Conservation (phyloP, 2,113 vertebrate species). For the Apteryx mantelli region DNA sequence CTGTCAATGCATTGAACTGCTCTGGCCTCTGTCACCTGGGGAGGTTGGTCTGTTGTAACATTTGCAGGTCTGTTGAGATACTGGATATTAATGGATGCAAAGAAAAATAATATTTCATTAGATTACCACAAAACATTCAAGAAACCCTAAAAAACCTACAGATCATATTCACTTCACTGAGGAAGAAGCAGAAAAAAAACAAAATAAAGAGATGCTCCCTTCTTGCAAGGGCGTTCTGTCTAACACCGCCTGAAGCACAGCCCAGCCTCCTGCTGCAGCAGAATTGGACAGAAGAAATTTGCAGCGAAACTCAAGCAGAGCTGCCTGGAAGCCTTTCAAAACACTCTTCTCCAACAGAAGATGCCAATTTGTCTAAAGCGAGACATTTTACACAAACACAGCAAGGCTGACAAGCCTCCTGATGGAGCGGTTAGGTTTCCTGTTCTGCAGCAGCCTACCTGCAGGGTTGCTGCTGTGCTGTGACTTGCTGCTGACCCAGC, state of each 20-base stretch:
- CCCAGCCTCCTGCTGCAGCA: background rate
- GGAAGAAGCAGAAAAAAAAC: background rate
- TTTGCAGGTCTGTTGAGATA: background rate
- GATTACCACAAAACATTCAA: background rate
- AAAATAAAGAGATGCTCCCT: background rate
- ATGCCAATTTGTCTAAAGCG: background rate
- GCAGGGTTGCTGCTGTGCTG: background rate
- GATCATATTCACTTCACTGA: rapidly evolving
- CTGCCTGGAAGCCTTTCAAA: background rate
- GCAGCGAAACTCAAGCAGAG: background rate
- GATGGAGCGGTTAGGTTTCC: background rate
- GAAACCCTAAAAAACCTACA: rapidly evolving
- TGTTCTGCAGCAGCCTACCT: background rate
- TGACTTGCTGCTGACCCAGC: background rate
- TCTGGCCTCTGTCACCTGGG: background rate
- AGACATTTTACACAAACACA: background rate
- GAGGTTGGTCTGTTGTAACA: background rate
- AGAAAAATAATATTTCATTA: background rate
- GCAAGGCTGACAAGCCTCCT: background rate
- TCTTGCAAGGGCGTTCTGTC: rapidly evolving
- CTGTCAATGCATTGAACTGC: background rate
- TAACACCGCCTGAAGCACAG: rapidly evolving
- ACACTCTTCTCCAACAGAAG: background rate
- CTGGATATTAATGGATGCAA: rapidly evolving
- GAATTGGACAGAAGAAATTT: background rate